These are phyloP conservation scores for Chrosomus eos DNA, from an alignment of 2,797 vertebrate genomes.

Conservation along the genomic window DNA sequence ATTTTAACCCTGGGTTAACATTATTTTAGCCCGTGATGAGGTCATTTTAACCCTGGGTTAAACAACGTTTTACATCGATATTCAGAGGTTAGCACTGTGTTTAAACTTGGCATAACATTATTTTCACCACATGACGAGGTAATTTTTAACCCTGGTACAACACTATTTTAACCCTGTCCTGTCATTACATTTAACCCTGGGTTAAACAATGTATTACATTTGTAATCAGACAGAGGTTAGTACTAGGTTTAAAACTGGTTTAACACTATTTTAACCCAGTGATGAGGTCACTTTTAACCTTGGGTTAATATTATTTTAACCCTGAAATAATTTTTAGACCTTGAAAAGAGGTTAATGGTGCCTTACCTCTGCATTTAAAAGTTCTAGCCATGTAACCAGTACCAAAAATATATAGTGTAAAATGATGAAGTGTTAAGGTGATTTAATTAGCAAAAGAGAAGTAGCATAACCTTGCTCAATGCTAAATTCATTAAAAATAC, in stretches of 20 bases:
- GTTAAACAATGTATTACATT: neutral
- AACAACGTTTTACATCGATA: neutral
- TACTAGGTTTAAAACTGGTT: neutral
- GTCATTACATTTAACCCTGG: neutral
- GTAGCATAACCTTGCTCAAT: no score
- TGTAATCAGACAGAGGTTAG: neutral
- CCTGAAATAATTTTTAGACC: neutral
- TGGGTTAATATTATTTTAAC: slow-evolving; percentile 21
- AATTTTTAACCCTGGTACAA: neutral
- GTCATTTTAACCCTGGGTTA: neutral
- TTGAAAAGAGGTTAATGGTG: neutral
- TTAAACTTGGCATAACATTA: neutral
- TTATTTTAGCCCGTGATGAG: neutral
- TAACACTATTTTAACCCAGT: neutral
- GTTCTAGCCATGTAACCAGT: neutral
- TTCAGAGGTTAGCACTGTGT: neutral
- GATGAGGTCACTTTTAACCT: neutral
- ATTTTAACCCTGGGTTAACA: neutral
- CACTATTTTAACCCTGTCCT: slow-evolving; percentile 26
- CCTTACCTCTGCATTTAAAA: neutral
- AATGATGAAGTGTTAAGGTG: neutral
- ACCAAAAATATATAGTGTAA: neutral
- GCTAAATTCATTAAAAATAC: neutral
- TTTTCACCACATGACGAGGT: neutral
- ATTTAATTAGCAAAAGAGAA: neutral